Percentiles rank a stretch among this genome's conserved stretches.
These are phyloP conservation scores for Tenthredo mesomela DNA, from an alignment of 2,888 invertebrate species.

Conservation along the genomic window DNA sequence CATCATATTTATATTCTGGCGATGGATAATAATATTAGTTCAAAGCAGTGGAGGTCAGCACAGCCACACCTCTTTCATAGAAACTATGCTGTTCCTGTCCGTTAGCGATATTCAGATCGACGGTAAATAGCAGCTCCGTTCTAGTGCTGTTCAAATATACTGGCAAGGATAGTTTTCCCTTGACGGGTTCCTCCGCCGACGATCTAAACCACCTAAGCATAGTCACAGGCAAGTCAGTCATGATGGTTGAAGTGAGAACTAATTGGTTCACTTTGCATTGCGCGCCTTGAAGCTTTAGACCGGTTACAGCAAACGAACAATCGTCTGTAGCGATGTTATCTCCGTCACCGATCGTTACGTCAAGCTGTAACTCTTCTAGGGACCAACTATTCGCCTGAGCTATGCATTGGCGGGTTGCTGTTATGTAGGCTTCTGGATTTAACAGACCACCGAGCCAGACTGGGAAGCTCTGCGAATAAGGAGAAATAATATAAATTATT, in stretches of 20 bases:
- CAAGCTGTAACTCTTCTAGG: slow-evolving; percentile 95
- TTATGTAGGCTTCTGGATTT: slow-evolving; percentile 99
- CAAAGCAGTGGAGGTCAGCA: slow-evolving; percentile 95
- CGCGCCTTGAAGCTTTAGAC: slow-evolving; percentile 97
- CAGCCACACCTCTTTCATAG: slow-evolving; percentile 98
- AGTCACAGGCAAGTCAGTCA: slow-evolving; percentile 95
- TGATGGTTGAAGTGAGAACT: slow-evolving; percentile 94
- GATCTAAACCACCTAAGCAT: slow-evolving; percentile 94
- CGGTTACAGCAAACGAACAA: slow-evolving; percentile 86
- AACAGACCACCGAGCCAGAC: slow-evolving; percentile 99
- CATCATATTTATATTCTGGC: too few species aligned
- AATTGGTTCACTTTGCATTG: slow-evolving; percentile 95
- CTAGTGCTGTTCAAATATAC: slow-evolving; percentile 98
- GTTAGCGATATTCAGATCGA: slow-evolving; percentile 94
- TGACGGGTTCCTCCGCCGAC: slow-evolving; percentile 77
- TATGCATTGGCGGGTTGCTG: slow-evolving; percentile 98
- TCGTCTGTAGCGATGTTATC: slow-evolving; percentile 82
- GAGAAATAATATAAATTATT: slow-evolving; percentile 61
- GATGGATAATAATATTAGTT: slow-evolving; percentile 81
- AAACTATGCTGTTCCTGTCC: slow-evolving; percentile 97
- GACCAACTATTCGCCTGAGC: slow-evolving; percentile 99
- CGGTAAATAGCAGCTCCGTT: slow-evolving; percentile 95
- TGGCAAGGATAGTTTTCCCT: slow-evolving; percentile 91
- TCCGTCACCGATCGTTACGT: slow-evolving; percentile 85
- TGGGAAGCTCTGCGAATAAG: slow-evolving; percentile 86